Evolutionary conservation across 2,888 invertebrate genomes (phyloP), one percentile per base, ranked within the genome.

Genomic region (Synergus itoensis): DNA sequence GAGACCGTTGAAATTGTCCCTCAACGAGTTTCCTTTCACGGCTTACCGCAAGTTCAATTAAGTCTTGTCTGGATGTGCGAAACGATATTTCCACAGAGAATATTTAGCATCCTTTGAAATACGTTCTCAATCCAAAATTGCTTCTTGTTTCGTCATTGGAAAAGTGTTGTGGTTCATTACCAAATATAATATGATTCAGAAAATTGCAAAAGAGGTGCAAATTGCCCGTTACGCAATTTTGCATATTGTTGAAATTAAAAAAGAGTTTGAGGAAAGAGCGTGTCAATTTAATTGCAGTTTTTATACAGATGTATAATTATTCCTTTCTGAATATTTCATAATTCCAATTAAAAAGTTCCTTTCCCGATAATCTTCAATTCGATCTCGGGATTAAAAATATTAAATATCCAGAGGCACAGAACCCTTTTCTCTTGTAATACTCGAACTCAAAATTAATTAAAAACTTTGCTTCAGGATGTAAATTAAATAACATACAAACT

Each of bases 21-120:
- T 69, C 77, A 64, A 73, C 77, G 40, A 73, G 77, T 48, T 69
- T 69, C 69, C 78, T 76, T 60, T 77, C 80, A 63, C 78, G 77
- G 77, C 75, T 79, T 76, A 76, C 73, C 77, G 77, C 80, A 77
- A 73, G 76, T 77, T 81, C 80, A 77, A 79, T 73, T 67, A 57
- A 60, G 8, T 69, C 28, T 28, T 16, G 69, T 48, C 69, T 69
- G n/a, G 2, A 16, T 48, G 16, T 45, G 45, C 16, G 21, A 45
- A 69, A 21, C 28, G 28, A 48, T 36, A 36, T 69, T 69, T 53
- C 28, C 8, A 48, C 28, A 69, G 21, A 28, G n/a, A 48, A 48
- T 69, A 69, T 45, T 69, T 36, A 60, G 11, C 18, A 21, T 60
- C 0, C 21, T 21, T 9, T 8, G n/a, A 57, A 57, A 57, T 57